Percentiles rank a stretch among this genome's conserved stretches.
Evolutionary conservation across 2,888 invertebrate species (phyloP).

Genomic region (Xiphydria camelus): DNA sequence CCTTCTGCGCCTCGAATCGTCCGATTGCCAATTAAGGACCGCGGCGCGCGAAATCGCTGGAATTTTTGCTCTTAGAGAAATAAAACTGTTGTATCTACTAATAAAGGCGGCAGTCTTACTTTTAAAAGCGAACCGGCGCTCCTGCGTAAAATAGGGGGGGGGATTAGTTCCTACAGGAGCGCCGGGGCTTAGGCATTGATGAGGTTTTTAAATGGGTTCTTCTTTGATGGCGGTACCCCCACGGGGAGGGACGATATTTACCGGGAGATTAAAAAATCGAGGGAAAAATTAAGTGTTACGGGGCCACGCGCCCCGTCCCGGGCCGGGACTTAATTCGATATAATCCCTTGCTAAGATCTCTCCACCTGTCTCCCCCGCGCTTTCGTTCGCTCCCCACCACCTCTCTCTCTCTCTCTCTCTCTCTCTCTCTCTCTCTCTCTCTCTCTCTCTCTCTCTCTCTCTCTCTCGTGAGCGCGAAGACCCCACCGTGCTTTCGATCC

Average conservation of each 20-base stretch:
- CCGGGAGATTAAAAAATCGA: conserved; percentile 58
- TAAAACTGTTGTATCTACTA: conserved; percentile 53
- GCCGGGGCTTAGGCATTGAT: conserved; percentile 58
- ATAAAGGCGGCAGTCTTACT: conserved; percentile 53
- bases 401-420: too few species aligned
- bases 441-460: conserved; percentile 32
- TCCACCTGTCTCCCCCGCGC: conserved; percentile 28
- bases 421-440: not conserved
- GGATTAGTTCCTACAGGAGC: conserved; percentile 58
- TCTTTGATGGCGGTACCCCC: conserved; percentile 51
- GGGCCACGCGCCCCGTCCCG: conserved; percentile 40
- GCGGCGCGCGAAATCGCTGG: not conserved
- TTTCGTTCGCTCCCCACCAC: too few species aligned
- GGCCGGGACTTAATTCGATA: conserved; percentile 52
- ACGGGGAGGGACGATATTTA: conserved; percentile 52
- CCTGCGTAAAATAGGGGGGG: conserved; percentile 56
- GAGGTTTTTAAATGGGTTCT: conserved; percentile 60
- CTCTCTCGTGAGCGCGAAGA: not conserved
- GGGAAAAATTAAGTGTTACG: conserved; percentile 59
- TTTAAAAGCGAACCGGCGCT: conserved; percentile 46
- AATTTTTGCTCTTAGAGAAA: conserved; percentile 10
- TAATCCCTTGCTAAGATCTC: conserved; percentile 55
- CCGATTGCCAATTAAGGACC: too few species aligned
- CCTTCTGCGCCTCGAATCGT: conserved; percentile 20
- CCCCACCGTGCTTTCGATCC: conserved; percentile 2